Evolutionary conservation across 2,113 vertebrate genomes (phyloP), one percentile per base, ranked within the genome.

Genomic region (Thinocorus orbignyianus): DNA sequence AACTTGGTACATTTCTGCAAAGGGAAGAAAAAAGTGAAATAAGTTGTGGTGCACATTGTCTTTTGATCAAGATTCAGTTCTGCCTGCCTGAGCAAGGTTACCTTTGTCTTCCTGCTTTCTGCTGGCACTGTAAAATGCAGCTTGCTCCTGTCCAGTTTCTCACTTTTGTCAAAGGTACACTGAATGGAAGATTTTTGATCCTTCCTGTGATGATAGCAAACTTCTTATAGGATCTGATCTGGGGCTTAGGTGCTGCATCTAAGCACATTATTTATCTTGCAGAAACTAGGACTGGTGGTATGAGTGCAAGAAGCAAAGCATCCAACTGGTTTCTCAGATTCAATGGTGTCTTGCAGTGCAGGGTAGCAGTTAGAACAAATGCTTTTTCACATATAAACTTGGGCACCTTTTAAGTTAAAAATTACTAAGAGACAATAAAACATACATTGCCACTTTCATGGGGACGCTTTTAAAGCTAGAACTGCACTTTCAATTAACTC

Each of bases 401-500:
- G 68, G 65, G 60, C 48, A 86, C 28, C 69, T 96, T 96, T 85
- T 95, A 92, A 85, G 80, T 81, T 95, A 81, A 68, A 96, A 88
- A 96, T 94, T 55, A 91, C 52, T 72, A 48, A 94, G 65, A 90
- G 82, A 86, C 78, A 95, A 82, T 96, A 96, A 97, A 96, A 86
- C 55, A 87, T 37, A 44, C 79, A 70, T 49, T 95, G 57, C 86
- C 49, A 68, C 60, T 93, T 95, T 93, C 83, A 87, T 64, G 49
- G 72, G 57, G 83, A 84, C 61, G 37, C 79, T 88, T 91, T 96
- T 89, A 88, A 92, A 95, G n/a, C 76, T 76, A 76, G 85, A 91
- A 82, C 70, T 81, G 76, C 6, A 7, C 85, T 95, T 97, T 96
- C 93, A 95, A 86, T 97, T 97, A 97, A 89, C 73, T 95, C 65